A percentile compares a stretch with the other conserved stretches of the same genome.
These are phyloP conservation scores for Phalacrocorax aristotelis DNA, from an alignment of 2,113 vertebrate genomes.

Conservation along the genomic window DNA sequence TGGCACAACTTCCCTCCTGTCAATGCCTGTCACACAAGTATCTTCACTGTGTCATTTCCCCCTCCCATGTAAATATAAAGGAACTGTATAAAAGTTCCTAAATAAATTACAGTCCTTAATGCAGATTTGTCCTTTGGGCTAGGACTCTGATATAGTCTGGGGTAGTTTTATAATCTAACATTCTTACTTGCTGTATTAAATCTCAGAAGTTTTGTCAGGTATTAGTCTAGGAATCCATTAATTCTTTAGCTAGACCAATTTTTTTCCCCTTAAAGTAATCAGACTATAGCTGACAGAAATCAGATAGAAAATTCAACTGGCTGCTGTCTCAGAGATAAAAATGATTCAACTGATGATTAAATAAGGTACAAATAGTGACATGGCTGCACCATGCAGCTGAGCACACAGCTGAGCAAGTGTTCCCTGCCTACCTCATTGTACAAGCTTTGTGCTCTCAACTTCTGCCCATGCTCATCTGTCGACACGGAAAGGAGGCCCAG, in stretches of 20 bases:
- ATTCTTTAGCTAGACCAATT: background rate
- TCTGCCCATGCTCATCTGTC: fast-evolving
- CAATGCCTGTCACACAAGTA: background rate
- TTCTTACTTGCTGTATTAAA: background rate
- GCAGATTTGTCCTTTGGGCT: background rate
- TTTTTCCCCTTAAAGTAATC: background rate
- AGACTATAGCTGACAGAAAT: background rate
- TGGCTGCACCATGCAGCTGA: background rate
- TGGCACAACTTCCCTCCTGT: background rate
- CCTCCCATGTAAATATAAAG: background rate
- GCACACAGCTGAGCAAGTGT: background rate
- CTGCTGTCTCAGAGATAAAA: background rate
- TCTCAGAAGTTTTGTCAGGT: background rate
- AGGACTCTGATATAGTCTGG: background rate
- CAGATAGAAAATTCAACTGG: background rate
- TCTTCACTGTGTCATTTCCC: background rate
- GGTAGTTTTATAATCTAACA: background rate
- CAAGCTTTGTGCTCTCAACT: background rate
- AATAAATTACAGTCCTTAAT: background rate
- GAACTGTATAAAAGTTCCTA: background rate
- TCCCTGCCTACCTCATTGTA: background rate
- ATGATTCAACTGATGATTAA: background rate
- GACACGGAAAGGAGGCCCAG: background rate
- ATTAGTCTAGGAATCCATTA: background rate
- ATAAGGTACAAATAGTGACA: background rate